Percentiles rank a stretch among this genome's conserved stretches.
These are phyloP conservation scores for Asbolus verrucosus DNA, from an alignment of 1,140 invertebrate genomes.

Conservation along the genomic window DNA sequence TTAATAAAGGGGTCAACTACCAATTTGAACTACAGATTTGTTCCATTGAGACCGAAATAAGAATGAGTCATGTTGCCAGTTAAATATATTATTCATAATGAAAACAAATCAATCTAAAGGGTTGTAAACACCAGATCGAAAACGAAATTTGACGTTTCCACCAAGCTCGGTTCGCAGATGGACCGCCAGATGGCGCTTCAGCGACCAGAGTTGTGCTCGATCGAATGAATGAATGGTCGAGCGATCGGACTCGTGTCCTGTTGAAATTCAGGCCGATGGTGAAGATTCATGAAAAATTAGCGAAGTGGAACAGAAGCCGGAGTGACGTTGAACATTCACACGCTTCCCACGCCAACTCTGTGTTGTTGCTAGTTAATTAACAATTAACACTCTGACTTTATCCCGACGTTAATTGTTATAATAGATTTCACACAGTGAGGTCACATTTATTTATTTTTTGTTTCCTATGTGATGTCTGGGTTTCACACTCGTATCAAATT, in stretches of 20 bases:
- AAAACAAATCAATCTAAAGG: constrained; percentile 41
- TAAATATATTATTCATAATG: constrained; percentile 39
- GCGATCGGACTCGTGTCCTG: too few relatives aligned
- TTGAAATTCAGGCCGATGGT: background rate
- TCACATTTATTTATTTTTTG: constrained; percentile 59
- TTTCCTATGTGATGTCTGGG: constrained; percentile 53
- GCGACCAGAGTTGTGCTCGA: too few relatives aligned
- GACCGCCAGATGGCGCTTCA: too few relatives aligned
- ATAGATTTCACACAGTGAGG: constrained; percentile 59
- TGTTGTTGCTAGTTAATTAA: constrained; percentile 58
- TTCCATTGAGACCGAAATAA: constrained; percentile 39
- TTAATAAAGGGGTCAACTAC: too few relatives aligned
- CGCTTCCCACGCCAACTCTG: constrained; percentile 58
- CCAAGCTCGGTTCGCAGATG: too few relatives aligned
- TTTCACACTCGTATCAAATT: constrained; percentile 42
- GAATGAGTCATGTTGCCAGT: constrained; percentile 38
- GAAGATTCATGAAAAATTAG: constrained; percentile 28
- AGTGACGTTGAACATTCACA: constrained; percentile 45
- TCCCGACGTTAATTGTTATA: constrained; percentile 55
- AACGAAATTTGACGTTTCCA: too few relatives aligned
- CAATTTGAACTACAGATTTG: constrained; percentile 43
- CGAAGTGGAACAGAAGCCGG: constrained; percentile 7
- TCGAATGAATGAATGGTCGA: too few relatives aligned
- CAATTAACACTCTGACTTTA: constrained; percentile 60
- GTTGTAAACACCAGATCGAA: too few relatives aligned